These are phyloP conservation scores for Laupala kohalensis DNA, from an alignment of 1,140 invertebrate species.

Conservation along the genomic window DNA sequence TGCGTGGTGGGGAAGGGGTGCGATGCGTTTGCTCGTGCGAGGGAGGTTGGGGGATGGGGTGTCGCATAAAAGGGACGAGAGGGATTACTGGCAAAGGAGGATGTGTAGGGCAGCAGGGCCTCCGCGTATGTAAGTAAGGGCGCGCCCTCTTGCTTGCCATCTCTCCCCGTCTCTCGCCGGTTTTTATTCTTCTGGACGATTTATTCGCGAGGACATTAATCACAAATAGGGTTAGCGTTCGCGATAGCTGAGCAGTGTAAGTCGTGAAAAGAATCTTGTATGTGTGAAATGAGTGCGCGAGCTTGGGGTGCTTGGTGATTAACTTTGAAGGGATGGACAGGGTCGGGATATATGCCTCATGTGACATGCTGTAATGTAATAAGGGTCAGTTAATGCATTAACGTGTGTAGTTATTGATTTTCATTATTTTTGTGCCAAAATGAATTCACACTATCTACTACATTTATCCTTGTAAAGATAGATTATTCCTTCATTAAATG, in stretches of 20 bases:
- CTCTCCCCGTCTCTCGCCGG: conserved; percentile 22
- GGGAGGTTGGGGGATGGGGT: conserved; percentile 3
- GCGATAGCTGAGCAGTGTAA: neutral
- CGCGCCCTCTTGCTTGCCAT: conserved; percentile 33
- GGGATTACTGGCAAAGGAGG: conserved; percentile 23
- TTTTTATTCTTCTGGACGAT: neutral
- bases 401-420: no score
- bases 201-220: neutral
- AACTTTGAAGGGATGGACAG: neutral
- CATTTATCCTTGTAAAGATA: no score
- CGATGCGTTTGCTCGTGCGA: neutral
- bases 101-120: conserved; percentile 2
- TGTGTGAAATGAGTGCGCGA: neutral
- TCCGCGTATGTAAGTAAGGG: conserved; percentile 36
- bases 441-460: no score
- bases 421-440: no score
- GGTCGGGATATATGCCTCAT: no score
- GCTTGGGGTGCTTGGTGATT: neutral
- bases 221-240: neutral
- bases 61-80: conserved; percentile 30
- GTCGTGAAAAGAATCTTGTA: neutral
- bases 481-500: no score
- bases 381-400: neutral
- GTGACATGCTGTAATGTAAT: neutral
- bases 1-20: no score